These are phyloP conservation scores for Eleutherodactylus coqui DNA, from an alignment of 2,797 vertebrate genomes.

Conservation along the genomic window DNA sequence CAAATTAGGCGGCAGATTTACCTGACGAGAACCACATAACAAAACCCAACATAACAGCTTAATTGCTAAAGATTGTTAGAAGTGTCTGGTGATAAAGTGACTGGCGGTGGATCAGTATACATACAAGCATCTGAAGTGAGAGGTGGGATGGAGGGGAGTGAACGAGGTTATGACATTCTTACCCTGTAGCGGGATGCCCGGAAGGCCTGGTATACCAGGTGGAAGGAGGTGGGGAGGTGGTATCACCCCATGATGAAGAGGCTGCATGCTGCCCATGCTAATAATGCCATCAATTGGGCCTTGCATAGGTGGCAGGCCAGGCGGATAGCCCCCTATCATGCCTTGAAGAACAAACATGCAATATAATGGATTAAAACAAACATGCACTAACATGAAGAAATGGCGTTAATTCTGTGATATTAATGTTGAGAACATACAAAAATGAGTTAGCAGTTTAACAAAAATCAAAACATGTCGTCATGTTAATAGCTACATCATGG, in stretches of 20 bases:
- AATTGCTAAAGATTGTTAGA: no score
- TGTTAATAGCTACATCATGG: slow-evolving; percentile 32
- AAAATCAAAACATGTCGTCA: slow-evolving; percentile 12
- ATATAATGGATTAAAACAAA: slow-evolving; percentile 75
- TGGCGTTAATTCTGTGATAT: slow-evolving; percentile 78
- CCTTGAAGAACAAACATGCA: slow-evolving; percentile 96
- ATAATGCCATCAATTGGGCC: slow-evolving; percentile 90
- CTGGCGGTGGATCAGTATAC: not conserved
- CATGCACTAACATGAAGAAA: slow-evolving; percentile 78
- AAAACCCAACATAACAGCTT: no score
- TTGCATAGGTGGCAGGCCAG: slow-evolving; percentile 87
- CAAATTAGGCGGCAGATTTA: no score
- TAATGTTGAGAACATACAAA: slow-evolving; percentile 65
- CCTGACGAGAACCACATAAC: no score
- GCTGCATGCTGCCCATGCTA: slow-evolving; percentile 93
- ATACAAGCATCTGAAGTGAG: slow-evolving; percentile 8
- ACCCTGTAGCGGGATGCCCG: slow-evolving; percentile 89
- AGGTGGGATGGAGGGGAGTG: slow-evolving; percentile 75
- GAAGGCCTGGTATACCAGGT: slow-evolving; percentile 85
- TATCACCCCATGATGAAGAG: slow-evolving; percentile 90
- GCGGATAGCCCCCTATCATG: slow-evolving; percentile 91
- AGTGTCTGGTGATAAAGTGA: not conserved
- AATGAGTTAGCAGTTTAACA: slow-evolving; percentile 21
- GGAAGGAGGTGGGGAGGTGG: slow-evolving; percentile 86
- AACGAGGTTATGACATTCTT: slow-evolving; percentile 86